Evolutionary conservation across 2,113 vertebrate genomes (phyloP), one percentile per base, ranked within the genome.

Genomic region (Poeciliopsis occidentalis): DNA sequence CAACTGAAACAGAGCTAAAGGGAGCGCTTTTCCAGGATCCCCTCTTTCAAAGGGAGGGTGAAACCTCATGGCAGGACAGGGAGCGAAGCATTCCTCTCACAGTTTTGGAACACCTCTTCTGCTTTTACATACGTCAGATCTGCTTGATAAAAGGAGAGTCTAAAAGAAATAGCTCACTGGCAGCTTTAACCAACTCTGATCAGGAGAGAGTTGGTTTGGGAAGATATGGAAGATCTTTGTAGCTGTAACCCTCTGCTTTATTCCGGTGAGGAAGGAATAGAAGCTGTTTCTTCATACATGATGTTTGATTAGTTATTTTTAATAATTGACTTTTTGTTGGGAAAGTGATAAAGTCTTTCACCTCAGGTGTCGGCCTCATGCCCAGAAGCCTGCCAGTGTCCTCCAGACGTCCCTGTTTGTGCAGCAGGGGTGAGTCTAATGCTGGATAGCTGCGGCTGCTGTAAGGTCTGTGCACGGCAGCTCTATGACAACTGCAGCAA

Each of bases 401-500:
- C 84, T 11, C 1, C 44, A 4, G 77, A 81, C 13, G 54, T 34
- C 27, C 95, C 95, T 78, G 93, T 83, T 82, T 98, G 97, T 87
- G 92, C 95, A 75, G 94, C 96, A 0, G 97, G 96, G 61, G 96
- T 98, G 67, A 94, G 96, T 66, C 90, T 97, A 65, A 92, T 95
- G 29, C 87, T 88, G 67, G 96, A 97, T 51, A 92, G 90, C 87
- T 99, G 97, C 66, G 95, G 95, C 83, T 98, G 97, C 93, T 98
- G 97, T 86, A 95, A 94, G 71, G 95, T 98, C 75, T 99, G 97
- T 85, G 95, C 96, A 30, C 94, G 94, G 79, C 97, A 99, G 84
- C 97, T 98, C 78, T 98, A 98, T 83, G 96, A 99, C 65, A 97
- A 99, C 93, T 99, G 97, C 92, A 97, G 95, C 92, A 92, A 91